These are phyloP conservation scores for Phenganax subtilis DNA, from an alignment of 92 coral and sea anemone genomes.

Conservation along the genomic window DNA sequence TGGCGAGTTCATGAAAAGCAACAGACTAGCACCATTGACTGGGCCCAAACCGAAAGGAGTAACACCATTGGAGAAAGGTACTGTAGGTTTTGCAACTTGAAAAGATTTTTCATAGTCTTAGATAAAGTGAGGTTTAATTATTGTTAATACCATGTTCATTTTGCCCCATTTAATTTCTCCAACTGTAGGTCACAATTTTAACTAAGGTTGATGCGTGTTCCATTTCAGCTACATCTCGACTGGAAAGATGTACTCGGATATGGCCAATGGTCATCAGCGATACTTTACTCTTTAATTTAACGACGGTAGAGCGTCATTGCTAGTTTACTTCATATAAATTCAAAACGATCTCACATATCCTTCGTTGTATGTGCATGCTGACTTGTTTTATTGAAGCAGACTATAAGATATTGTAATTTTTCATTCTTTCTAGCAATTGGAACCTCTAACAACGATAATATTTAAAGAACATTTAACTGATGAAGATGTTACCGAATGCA, in stretches of 20 bases:
- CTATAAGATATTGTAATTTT: not conserved
- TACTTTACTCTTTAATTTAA: slow-evolving; percentile 83
- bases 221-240: slow-evolving; percentile 64
- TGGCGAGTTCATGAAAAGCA: slow-evolving; percentile 97
- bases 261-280: slow-evolving; percentile 99
- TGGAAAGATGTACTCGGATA: slow-evolving; percentile 90
- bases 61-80: slow-evolving; percentile 62
- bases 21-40: slow-evolving; percentile 85
- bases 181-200: not conserved
- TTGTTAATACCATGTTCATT: too few relatives aligned
- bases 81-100: not conserved
- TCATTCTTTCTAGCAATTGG: slow-evolving; percentile 51
- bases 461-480: slow-evolving; percentile 83
- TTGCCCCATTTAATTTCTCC: not conserved
- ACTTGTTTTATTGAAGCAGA: not conserved
- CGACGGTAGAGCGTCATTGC: slow-evolving; percentile 49
- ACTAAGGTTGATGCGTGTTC: not conserved
- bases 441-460: slow-evolving; percentile 70
- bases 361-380: not conserved
- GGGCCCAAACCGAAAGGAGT: slow-evolving; percentile 72
- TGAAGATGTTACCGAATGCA: slow-evolving; percentile 76
- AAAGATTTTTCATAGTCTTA: not conserved
- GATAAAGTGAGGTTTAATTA: too few relatives aligned
- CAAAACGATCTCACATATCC: too few relatives aligned
- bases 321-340: not conserved